A percentile compares a stretch with the other conserved stretches of the same genome.
phyloP scores from a whole-genome alignment of 2,113 vertebrate species.

The Neotragus pygmaeus region DNA sequence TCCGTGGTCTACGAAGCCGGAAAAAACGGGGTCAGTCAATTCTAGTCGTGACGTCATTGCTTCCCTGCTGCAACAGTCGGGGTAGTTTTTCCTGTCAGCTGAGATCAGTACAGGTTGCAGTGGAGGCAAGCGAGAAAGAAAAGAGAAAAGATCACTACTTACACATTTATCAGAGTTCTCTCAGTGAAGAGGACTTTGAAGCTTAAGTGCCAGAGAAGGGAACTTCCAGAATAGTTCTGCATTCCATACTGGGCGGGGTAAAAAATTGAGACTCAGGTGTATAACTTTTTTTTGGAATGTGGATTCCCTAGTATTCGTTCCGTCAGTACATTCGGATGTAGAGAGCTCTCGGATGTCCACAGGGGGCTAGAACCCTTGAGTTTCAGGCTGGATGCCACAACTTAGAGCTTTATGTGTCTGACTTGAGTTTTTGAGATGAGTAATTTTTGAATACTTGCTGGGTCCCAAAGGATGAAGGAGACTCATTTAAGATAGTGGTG shows the following conservation, averaged over 20 bases:
- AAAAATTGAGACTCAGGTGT: background rate
- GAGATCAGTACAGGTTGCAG: background rate
- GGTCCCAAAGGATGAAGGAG: background rate
- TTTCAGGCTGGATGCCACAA: background rate
- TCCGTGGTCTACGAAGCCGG: background rate
- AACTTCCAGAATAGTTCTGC: background rate
- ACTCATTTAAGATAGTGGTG: background rate
- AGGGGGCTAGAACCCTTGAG: background rate
- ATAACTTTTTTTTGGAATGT: background rate
- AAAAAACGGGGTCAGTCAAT: background rate
- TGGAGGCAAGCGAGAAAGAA: background rate
- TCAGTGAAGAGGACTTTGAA: background rate
- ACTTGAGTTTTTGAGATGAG: background rate
- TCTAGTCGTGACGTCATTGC: slow-evolving; percentile 37
- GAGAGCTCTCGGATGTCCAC: background rate
- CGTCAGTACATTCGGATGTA: background rate
- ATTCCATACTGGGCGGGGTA: background rate
- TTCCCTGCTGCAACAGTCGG: background rate
- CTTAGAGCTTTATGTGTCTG: background rate
- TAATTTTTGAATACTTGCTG: background rate
- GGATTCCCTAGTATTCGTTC: background rate
- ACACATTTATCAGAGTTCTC: background rate
- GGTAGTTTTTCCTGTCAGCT: background rate
- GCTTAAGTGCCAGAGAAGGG: background rate
- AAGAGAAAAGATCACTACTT: background rate